Evolutionary conservation across 2,113 vertebrate genomes (phyloP), one percentile per base, ranked within the genome.

Genomic region (Mohoua ochrocephala): DNA sequence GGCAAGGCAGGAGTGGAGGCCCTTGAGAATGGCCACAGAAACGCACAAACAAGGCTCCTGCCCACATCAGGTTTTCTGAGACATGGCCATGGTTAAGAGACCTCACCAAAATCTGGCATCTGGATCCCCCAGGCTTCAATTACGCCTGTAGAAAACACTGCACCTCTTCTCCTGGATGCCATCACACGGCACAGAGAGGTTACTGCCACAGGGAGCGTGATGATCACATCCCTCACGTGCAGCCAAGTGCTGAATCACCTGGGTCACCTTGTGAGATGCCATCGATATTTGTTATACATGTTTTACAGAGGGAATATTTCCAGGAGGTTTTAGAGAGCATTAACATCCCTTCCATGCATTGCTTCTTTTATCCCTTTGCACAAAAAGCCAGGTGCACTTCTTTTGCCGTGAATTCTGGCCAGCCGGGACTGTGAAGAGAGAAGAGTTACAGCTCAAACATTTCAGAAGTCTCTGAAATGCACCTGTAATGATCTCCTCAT

Each of bases 221-320:
- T 49, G 52, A 10, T 18, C 75, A 39, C 82, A 52, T 70, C 64
- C 31, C 59, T 89, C 63, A 42, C 50, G 35, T 76, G 77, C 35
- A 87, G 61, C 65, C 95, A 65, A 50, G 53, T 42, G 67, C 90
- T 93, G 93, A 93, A 84, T 83, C 85, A 91, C 64, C 64, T 44
- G 47, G 56, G 50, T 44, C 87, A 56, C 42, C 63, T 87, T 28
- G 77, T 22, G 75, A 85, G 82, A 78, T 53, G 68, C 22, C 75
- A 84, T 75, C 16, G 6, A 4, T 84, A 64, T 68, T 39, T 93
- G 60, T 63, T 77, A 69, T 8, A 14, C 35, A 0, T 27, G 49
- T 88, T 83, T 93, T 56, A 87, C 76, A 75, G 73, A 88, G 93
- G 35, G 90, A 92, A 52, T 86, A 80, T 88, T 91, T 94, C 79